Evolutionary conservation across 2,113 vertebrate species (phyloP).

Genomic region (Gorsachius goisagi): DNA sequence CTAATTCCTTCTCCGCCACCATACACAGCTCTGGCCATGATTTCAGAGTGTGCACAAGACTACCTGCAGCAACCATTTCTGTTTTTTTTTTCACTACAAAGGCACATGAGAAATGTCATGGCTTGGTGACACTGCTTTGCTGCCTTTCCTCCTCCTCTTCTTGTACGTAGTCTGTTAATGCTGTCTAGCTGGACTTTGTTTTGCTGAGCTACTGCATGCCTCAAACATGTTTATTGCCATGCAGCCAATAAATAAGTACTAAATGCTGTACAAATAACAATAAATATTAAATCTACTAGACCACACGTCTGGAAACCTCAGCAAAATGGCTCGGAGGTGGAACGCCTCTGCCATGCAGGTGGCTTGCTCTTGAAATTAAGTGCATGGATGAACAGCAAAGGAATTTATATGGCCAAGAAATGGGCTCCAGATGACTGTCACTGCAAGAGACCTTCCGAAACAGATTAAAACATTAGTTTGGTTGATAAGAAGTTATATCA

Average conservation of each 20-base stretch:
- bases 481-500: background rate
- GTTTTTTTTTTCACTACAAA: background rate
- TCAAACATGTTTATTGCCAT: background rate
- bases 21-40: rapidly evolving
- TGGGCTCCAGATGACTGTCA: background rate
- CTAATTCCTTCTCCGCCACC: background rate
- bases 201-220: background rate
- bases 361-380: background rate
- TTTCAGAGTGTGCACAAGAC: background rate
- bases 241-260: background rate
- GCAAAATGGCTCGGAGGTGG: background rate
- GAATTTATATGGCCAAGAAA: background rate
- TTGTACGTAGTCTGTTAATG: background rate
- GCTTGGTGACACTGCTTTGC: background rate
- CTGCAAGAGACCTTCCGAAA: background rate
- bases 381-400: background rate
- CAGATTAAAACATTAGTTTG: background rate
- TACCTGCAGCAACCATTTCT: background rate
- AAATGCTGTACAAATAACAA: constrained; percentile 9
- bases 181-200: background rate
- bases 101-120: rapidly evolving
- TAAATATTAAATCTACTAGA: constrained; percentile 15
- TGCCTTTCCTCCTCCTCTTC: background rate
- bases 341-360: background rate
- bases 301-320: background rate